Percentiles rank a stretch among this genome's conserved stretches.
These are phyloP conservation scores for Copidosoma floridanum DNA, from an alignment of 1,140 invertebrate species.

Conservation along the genomic window DNA sequence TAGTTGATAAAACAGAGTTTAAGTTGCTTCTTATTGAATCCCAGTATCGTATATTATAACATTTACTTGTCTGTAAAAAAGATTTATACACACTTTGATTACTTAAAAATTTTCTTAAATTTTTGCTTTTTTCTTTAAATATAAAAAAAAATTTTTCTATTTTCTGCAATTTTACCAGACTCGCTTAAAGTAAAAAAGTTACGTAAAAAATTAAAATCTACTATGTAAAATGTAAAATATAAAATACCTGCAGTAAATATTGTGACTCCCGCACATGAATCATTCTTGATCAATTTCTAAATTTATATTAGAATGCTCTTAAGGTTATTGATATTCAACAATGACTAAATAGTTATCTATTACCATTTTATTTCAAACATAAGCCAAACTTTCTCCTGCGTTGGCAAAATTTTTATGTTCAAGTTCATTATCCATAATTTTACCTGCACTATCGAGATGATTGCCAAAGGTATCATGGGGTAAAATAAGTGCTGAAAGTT, in stretches of 20 bases:
- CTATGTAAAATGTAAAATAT: neutral
- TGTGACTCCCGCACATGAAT: conserved; percentile 10
- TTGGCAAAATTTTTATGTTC: conserved; percentile 40
- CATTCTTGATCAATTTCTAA: neutral
- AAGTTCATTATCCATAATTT: conserved; percentile 41
- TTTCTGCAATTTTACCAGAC: neutral
- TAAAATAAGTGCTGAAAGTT: conserved; percentile 46
- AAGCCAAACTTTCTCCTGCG: conserved; percentile 38
- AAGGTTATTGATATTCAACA: conserved; percentile 33
- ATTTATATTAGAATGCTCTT: neutral
- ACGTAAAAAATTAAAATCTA: neutral
- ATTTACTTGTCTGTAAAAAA: conserved; percentile 1
- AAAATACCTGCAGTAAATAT: conserved; percentile 9
- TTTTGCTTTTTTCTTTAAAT: neutral
- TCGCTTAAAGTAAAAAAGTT: neutral
- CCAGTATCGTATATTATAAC: neutral
- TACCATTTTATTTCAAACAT: conserved; percentile 38
- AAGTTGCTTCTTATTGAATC: neutral
- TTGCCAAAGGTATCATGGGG: conserved; percentile 45
- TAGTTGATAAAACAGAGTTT: neutral
- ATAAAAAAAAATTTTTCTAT: neutral
- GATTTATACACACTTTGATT: neutral
- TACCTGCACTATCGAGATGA: conserved; percentile 41
- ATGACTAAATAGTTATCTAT: conserved; percentile 39
- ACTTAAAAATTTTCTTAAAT: neutral